These are phyloP conservation scores for Pogonocichla stellata DNA, from an alignment of 2,113 vertebrate species.

Conservation along the genomic window DNA sequence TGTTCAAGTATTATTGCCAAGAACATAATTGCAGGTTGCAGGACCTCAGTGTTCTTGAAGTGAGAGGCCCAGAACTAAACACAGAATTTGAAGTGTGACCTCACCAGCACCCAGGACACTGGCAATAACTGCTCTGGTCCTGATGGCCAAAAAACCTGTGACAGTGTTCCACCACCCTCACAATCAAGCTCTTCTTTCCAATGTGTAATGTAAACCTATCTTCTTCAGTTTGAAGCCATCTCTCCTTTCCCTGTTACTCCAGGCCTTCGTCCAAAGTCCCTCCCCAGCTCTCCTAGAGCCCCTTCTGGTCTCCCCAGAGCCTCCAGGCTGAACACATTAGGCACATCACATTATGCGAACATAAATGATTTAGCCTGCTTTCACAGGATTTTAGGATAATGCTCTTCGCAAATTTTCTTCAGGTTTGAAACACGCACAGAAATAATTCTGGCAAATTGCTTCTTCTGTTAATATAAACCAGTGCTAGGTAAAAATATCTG, in stretches of 20 bases:
- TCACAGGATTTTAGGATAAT: not conserved
- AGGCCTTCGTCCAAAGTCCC: not conserved
- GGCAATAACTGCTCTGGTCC: not conserved
- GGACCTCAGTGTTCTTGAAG: not conserved
- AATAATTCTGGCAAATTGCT: not conserved
- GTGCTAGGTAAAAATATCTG: not conserved
- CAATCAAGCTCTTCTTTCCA: not conserved
- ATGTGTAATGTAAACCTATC: not conserved
- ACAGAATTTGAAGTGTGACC: not conserved
- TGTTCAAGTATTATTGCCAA: not conserved
- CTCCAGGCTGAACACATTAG: not conserved
- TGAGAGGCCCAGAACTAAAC: not conserved
- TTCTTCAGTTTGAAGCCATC: not conserved
- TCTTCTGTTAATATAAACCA: not conserved
- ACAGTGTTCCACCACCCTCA: not conserved
- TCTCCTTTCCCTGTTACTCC: not conserved
- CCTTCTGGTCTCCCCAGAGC: not conserved
- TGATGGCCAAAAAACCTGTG: not conserved
- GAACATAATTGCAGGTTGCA: not conserved
- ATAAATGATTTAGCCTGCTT: not conserved
- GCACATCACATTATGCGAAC: not conserved
- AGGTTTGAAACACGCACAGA: not conserved
- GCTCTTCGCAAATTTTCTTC: not conserved
- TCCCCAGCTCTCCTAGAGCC: not conserved
- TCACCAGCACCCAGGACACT: not conserved